Conservation (phyloP, 1,140 invertebrate genomes). For the Marisa cornuarietis region DNA sequence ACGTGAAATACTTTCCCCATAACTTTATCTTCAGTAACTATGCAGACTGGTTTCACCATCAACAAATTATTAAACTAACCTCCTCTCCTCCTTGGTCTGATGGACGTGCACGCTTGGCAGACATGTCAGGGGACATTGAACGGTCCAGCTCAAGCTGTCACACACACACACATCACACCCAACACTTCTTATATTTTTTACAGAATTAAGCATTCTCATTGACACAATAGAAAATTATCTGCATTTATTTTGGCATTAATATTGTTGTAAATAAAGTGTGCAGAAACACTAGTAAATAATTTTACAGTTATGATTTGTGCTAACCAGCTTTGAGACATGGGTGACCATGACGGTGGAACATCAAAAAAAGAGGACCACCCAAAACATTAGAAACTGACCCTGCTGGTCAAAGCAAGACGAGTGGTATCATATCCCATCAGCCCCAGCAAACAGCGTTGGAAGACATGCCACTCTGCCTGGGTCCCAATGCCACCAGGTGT, state of each 20-base stretch:
- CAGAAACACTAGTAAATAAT: no score
- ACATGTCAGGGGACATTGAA: constrained; percentile 58
- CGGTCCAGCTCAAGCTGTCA: constrained; percentile 68
- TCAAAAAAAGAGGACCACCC: no score
- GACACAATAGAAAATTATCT: no score
- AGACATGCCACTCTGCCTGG: constrained; percentile 84
- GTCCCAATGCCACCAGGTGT: constrained; percentile 84
- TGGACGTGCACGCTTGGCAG: constrained; percentile 72
- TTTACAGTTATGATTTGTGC: no score
- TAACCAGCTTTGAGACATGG: no score
- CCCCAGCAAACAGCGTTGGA: constrained; percentile 70
- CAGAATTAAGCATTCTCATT: background rate
- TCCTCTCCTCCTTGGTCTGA: constrained; percentile 69
- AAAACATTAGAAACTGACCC: constrained; percentile 34
- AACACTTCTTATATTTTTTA: background rate
- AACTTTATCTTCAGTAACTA: no score
- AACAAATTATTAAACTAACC: constrained; percentile 36
- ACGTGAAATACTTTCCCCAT: no score
- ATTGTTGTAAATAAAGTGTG: no score
- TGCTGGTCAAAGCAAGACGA: constrained; percentile 68
- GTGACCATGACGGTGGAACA: no score
- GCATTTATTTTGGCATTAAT: no score
- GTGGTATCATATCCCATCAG: constrained; percentile 81
- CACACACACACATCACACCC: constrained; percentile 17
- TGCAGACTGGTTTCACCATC: no score